These are phyloP conservation scores for Pipra filicauda DNA, from an alignment of 2,113 vertebrate species.

Conservation along the genomic window DNA sequence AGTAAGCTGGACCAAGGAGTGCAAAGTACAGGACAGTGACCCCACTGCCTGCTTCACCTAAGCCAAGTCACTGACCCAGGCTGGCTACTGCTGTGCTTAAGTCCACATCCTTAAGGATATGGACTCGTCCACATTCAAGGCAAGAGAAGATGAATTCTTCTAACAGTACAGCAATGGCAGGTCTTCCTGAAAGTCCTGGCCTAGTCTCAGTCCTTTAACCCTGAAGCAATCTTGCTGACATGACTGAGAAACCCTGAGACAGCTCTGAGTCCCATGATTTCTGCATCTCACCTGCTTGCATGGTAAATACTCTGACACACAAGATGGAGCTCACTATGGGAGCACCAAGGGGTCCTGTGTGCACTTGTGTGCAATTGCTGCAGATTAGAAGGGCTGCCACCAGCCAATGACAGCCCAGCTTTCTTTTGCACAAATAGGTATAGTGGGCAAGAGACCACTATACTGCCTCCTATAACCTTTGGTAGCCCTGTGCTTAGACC, in stretches of 20 bases:
- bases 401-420: background rate
- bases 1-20: background rate
- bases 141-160: background rate
- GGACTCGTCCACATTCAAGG: background rate
- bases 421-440: background rate
- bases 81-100: background rate
- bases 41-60: background rate
- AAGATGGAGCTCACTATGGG: background rate
- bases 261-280: background rate
- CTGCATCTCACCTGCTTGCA: background rate
- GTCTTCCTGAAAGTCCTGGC: background rate
- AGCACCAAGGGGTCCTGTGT: background rate
- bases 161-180: background rate
- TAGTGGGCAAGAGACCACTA: background rate
- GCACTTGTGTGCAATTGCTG: background rate
- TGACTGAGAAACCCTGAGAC: background rate
- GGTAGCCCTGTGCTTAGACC: background rate
- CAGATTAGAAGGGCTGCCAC: background rate
- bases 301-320: background rate
- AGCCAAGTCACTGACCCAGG: background rate
- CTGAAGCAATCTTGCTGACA: background rate
- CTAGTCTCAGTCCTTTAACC: background rate
- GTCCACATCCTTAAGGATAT: background rate
- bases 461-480: background rate
- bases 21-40: background rate